Evolutionary conservation across 2,888 invertebrate genomes (phyloP).

Genomic region (Cotesia congregata): DNA sequence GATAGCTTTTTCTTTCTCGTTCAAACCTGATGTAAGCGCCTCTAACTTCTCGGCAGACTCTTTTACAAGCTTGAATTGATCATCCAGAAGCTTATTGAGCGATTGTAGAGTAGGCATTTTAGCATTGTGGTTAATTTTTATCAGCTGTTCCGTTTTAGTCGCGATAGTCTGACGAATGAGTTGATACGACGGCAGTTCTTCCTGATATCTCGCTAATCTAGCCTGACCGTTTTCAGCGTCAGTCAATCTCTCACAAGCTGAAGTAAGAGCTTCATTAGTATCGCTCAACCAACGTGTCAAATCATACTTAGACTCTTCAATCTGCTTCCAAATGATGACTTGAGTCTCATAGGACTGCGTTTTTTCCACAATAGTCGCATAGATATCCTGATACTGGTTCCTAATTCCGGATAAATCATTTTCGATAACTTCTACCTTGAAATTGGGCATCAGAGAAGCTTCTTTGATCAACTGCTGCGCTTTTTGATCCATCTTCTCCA

Average conservation of each 20-base stretch:
- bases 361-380: conserved; percentile 80
- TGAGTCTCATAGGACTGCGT: conserved; percentile 89
- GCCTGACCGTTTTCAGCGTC: conserved; percentile 87
- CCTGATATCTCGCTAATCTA: conserved; percentile 85
- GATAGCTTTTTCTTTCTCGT: conserved; percentile 81
- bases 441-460: conserved; percentile 78
- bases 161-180: conserved; percentile 83
- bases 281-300: conserved; percentile 87
- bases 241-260: conserved; percentile 82
- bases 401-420: conserved; percentile 77
- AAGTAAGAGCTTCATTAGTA: conserved; percentile 83
- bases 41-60: conserved; percentile 82
- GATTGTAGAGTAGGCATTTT: conserved; percentile 78
- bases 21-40: conserved; percentile 79
- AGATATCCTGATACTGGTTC: conserved; percentile 79
- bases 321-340: conserved; percentile 92
- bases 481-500: conserved; percentile 85
- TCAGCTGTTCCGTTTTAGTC: conserved; percentile 84
- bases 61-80: conserved; percentile 83
- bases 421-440: conserved; percentile 73
- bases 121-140: conserved; percentile 81
- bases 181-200: conserved; percentile 85
- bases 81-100: conserved; percentile 78
- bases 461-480: conserved; percentile 81
- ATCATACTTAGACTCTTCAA: conserved; percentile 88